phyloP scores from a whole-genome alignment of 2,113 vertebrate species.

The Zosterops borbonicus region DNA sequence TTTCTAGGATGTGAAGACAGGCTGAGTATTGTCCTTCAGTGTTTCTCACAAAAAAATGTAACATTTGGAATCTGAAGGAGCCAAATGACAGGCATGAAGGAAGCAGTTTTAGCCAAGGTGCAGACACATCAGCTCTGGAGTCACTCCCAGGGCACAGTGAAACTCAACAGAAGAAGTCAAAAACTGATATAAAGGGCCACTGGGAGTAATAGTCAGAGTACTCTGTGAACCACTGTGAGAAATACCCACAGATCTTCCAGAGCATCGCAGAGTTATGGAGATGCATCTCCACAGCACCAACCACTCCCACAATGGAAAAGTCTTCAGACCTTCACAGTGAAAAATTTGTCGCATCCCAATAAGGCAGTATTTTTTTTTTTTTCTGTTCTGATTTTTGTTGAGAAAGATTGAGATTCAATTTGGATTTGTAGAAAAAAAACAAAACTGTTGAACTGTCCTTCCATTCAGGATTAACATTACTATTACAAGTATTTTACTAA shows the following conservation, averaged over 20 bases:
- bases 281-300: rapidly evolving
- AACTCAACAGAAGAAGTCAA: background rate
- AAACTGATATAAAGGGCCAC: background rate
- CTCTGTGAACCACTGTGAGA: background rate
- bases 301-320: rapidly evolving
- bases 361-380: background rate
- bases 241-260: background rate
- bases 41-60: background rate
- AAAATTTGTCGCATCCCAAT: background rate
- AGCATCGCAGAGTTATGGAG: background rate
- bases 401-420: background rate
- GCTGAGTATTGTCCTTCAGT: background rate
- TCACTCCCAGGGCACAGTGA: background rate
- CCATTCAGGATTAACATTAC: background rate
- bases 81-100: background rate
- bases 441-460: background rate
- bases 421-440: background rate
- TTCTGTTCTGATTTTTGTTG: background rate
- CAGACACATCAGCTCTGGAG: background rate
- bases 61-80: background rate
- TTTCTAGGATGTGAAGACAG: background rate
- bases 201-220: background rate
- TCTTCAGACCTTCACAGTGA: background rate
- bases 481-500: background rate
- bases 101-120: background rate